Evolutionary conservation across 2,113 vertebrate genomes (phyloP).

Genomic region (Petrocephalus zakoni): DNA sequence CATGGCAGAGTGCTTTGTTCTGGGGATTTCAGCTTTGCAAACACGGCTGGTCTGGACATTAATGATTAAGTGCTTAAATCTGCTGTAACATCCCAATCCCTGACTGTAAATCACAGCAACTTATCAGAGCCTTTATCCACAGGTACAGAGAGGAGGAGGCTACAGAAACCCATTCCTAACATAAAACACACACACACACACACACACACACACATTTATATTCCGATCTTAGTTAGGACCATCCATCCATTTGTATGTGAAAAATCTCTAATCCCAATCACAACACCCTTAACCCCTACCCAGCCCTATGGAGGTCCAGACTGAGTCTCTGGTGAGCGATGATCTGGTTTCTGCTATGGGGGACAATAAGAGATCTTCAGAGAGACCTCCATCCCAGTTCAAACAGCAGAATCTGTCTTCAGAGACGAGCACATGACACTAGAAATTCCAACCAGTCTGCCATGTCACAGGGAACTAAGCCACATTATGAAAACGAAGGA

Average conservation of each 20-base stretch:
- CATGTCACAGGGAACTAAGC: neutral
- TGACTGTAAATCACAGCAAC: neutral
- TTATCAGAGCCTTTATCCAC: neutral
- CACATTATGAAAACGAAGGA: neutral
- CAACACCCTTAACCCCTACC: no score
- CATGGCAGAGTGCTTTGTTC: conserved; percentile 37
- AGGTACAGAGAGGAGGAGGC: neutral
- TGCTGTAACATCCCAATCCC: conserved; percentile 5
- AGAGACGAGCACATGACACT: neutral
- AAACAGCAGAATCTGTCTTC: neutral
- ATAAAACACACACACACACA: neutral
- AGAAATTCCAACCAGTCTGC: neutral
- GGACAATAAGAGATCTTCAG: neutral
- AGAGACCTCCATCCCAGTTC: neutral
- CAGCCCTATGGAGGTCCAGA: neutral
- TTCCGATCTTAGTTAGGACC: no score
- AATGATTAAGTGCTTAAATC: conserved; percentile 25
- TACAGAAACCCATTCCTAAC: neutral
- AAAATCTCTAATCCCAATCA: no score
- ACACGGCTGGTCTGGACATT: conserved; percentile 32
- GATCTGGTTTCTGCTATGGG: no score
- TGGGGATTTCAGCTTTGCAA: conserved; percentile 31
- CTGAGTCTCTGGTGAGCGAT: neutral
- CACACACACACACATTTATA: neutral
- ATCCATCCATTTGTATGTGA: no score